Percentiles rank a stretch among this genome's conserved stretches.
Evolutionary conservation across 1,140 invertebrate species (phyloP).

Genomic region (Oncopeltus fasciatus): DNA sequence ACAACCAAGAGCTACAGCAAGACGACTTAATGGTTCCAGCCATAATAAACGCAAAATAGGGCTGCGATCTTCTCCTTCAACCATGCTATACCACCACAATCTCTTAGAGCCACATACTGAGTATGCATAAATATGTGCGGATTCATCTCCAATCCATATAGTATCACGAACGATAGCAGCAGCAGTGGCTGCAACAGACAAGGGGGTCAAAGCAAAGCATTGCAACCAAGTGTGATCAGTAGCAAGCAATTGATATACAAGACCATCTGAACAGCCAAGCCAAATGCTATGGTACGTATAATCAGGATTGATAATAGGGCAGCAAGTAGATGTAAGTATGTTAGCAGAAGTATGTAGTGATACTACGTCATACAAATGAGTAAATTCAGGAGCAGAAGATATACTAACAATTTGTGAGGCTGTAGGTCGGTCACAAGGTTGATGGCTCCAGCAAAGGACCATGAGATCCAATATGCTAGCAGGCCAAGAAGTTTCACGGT

Average conservation of each 20-base stretch:
- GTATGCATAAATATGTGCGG: constrained; percentile 65
- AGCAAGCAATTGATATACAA: constrained; percentile 25
- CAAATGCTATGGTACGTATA: constrained; percentile 22
- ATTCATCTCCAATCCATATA: constrained; percentile 79
- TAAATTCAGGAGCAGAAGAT: constrained; percentile 81
- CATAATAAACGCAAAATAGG: constrained; percentile 40
- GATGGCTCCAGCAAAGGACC: constrained; percentile 87
- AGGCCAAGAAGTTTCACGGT: constrained; percentile 69
- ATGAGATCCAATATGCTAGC: constrained; percentile 86
- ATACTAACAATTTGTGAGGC: constrained; percentile 88
- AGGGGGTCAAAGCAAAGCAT: constrained; percentile 19
- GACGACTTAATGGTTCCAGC: constrained; percentile 45
- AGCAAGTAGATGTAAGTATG: constrained; percentile 34
- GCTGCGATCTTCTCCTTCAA: constrained; percentile 36
- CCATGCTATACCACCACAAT: constrained; percentile 32
- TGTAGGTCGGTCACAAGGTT: constrained; percentile 71
- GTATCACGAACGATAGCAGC: constrained; percentile 23
- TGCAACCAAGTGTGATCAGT: constrained; percentile 24
- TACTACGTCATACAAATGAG: constrained; percentile 69
- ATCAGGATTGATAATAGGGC: constrained; percentile 13
- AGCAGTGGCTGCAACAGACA: constrained; percentile 23
- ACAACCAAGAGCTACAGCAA: constrained; percentile 55
- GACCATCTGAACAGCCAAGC: constrained; percentile 24
- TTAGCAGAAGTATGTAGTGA: constrained; percentile 42
- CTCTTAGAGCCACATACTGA: constrained; percentile 24